phyloP scores from a whole-genome alignment of 2,888 invertebrate species.

The Parnassius glacialis region DNA sequence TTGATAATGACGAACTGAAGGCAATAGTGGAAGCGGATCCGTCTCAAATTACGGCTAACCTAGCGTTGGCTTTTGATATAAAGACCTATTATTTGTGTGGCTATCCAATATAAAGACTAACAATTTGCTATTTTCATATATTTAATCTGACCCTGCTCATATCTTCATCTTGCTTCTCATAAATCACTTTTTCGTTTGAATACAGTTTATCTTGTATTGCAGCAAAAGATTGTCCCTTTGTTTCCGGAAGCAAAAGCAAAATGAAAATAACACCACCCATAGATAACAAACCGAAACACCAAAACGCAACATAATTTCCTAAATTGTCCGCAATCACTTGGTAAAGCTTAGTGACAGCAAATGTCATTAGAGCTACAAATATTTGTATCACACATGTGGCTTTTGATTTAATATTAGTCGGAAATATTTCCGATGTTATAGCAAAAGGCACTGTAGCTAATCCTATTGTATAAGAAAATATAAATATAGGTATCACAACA shows the following conservation, averaged over 20 bases:
- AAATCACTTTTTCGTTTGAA: constrained; percentile 57
- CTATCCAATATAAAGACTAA: too few species aligned
- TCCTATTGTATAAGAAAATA: constrained; percentile 82
- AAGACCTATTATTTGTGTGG: too few species aligned
- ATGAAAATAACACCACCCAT: constrained; percentile 77
- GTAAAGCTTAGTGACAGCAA: constrained; percentile 81
- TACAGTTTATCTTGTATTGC: constrained; percentile 78
- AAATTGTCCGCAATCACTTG: constrained; percentile 76
- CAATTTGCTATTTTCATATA: constrained; percentile 33
- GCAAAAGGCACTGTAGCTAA: constrained; percentile 84
- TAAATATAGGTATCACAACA: constrained; percentile 80
- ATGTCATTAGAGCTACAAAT: constrained; percentile 80
- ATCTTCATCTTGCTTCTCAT: constrained; percentile 58
- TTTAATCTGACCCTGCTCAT: constrained; percentile 60
- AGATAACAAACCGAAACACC: constrained; percentile 76
- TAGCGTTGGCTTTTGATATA: too few species aligned
- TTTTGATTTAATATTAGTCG: constrained; percentile 82
- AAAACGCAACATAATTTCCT: constrained; percentile 78
- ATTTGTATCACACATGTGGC: constrained; percentile 83
- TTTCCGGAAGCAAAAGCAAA: constrained; percentile 78
- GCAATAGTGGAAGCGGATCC: too few species aligned
- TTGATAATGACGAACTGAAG: too few species aligned
- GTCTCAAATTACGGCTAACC: too few species aligned
- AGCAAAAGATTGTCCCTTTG: constrained; percentile 82
- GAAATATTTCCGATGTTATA: constrained; percentile 83